Conservation (phyloP, 2,888 invertebrate species). For the Euplagia quadripunctaria region DNA sequence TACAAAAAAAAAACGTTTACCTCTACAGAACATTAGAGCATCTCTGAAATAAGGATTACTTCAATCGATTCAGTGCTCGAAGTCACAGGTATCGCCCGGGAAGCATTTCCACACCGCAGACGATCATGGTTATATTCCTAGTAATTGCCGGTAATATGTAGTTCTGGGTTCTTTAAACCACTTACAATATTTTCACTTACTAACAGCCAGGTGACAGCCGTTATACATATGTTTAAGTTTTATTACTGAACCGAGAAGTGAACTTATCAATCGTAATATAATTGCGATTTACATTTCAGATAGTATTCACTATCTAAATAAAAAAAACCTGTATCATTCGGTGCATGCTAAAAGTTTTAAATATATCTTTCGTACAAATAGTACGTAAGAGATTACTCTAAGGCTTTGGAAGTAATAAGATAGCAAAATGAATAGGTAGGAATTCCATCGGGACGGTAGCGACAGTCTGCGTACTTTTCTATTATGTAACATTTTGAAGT, state of each 20-base stretch:
- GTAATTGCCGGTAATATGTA: too few species aligned
- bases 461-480: conserved; percentile 6
- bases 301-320: background rate
- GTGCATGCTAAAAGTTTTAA: background rate
- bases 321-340: too few species aligned
- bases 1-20: too few species aligned
- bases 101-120: too few species aligned
- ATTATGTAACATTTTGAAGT: conserved; percentile 2
- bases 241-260: too few species aligned
- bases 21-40: background rate
- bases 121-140: background rate
- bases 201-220: too few species aligned
- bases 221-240: too few species aligned
- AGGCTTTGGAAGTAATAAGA: conserved; percentile 2
- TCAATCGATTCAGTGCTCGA: background rate
- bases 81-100: background rate
- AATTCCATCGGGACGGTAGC: background rate
- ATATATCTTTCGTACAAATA: background rate
- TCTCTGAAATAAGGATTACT: background rate
- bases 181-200: too few species aligned
- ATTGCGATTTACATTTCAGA: background rate
- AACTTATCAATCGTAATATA: too few species aligned
- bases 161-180: too few species aligned
- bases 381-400: conserved; percentile 8
- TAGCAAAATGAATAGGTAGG: conserved; percentile 11